phyloP scores from a whole-genome alignment of 1,140 invertebrate genomes.

The Euwallacea similis region DNA sequence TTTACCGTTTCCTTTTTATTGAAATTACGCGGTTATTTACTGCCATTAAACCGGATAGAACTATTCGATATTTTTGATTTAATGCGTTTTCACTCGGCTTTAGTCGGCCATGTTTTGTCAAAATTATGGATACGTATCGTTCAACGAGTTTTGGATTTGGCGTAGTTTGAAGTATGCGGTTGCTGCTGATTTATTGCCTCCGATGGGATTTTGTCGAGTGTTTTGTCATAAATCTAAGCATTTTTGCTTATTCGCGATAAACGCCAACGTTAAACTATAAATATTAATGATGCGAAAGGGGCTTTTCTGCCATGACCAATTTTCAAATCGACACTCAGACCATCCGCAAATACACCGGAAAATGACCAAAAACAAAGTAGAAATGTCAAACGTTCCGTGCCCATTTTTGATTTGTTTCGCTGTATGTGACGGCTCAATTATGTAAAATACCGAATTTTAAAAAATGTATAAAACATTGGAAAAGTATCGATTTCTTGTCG shows the following conservation, averaged over 20 bases:
- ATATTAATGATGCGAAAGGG: slow-evolving; percentile 23
- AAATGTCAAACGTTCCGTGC: too few species aligned
- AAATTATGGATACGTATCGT: slow-evolving; percentile 37
- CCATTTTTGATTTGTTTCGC: too few species aligned
- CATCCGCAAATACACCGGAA: too few species aligned
- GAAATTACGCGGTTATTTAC: slow-evolving; percentile 44
- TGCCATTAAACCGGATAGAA: slow-evolving; percentile 41
- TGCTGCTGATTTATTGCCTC: slow-evolving; percentile 21
- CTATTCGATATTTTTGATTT: slow-evolving; percentile 44
- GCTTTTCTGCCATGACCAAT: background rate
- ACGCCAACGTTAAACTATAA: slow-evolving; percentile 25
- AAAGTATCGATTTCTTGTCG: background rate
- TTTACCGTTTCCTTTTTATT: slow-evolving; percentile 44
- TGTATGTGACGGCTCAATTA: too few species aligned
- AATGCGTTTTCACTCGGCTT: slow-evolving; percentile 33
- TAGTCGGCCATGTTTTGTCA: slow-evolving; percentile 35
- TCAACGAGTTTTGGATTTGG: slow-evolving; percentile 38
- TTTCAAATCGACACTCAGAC: background rate
- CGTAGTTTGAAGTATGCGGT: slow-evolving; percentile 32
- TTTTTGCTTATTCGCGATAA: slow-evolving; percentile 34
- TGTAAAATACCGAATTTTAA: too few species aligned
- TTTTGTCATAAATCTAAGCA: slow-evolving; percentile 28
- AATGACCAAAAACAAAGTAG: too few species aligned
- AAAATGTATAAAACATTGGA: too few species aligned
- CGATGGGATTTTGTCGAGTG: slow-evolving; percentile 18